Evolutionary conservation across 2,113 vertebrate species (phyloP).

Genomic region (Hucho hucho): DNA sequence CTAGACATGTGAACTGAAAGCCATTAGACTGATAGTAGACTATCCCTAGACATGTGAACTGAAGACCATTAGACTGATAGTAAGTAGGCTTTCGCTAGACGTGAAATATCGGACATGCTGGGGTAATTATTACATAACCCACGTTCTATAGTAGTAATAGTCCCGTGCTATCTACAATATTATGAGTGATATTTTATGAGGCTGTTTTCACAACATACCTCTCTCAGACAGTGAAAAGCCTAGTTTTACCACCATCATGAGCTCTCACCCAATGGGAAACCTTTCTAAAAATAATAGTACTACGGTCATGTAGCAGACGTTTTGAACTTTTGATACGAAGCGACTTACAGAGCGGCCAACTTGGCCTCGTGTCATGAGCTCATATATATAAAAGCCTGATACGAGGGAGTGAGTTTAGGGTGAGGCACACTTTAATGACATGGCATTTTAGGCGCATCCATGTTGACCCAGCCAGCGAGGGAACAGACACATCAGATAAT

Average conservation of each 20-base stretch:
- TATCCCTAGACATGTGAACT: too few relatives aligned
- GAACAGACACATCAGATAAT: constrained; percentile 49
- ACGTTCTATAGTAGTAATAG: constrained; percentile 35
- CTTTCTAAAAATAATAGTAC: too few relatives aligned
- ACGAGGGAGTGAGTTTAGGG: constrained; percentile 46
- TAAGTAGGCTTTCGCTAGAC: too few relatives aligned
- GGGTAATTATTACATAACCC: background rate
- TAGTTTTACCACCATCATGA: constrained; percentile 51
- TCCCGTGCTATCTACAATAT: background rate
- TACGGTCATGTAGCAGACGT: too few relatives aligned
- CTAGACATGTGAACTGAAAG: too few relatives aligned
- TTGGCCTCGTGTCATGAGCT: constrained; percentile 37
- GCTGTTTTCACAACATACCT: constrained; percentile 43
- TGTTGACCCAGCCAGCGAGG: constrained; percentile 49
- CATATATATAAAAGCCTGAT: constrained; percentile 33
- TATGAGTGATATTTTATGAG: background rate
- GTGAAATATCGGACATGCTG: background rate
- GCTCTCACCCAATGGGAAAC: constrained; percentile 12
- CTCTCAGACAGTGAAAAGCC: background rate
- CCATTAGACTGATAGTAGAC: too few relatives aligned
- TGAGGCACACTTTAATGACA: constrained; percentile 53
- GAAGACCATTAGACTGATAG: too few relatives aligned
- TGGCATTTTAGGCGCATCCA: constrained; percentile 53
- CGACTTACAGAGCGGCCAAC: too few relatives aligned
- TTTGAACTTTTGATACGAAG: too few relatives aligned